Evolutionary conservation across 2,113 vertebrate species (phyloP).

Genomic region (Phaetusa simplex): DNA sequence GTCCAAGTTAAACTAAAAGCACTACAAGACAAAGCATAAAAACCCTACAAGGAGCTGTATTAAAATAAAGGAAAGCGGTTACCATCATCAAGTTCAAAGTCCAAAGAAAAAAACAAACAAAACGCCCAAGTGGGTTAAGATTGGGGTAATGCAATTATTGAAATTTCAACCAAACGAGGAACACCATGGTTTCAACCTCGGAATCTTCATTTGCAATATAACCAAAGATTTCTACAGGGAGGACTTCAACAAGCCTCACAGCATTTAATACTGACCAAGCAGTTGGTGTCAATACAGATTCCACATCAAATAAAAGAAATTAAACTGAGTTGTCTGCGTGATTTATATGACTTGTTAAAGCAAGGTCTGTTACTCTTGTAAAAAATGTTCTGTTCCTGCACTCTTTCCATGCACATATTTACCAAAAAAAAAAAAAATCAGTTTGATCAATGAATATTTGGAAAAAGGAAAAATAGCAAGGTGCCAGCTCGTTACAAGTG

Average conservation of each 20-base stretch:
- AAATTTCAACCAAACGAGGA: neutral
- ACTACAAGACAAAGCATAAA: neutral
- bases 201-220: neutral
- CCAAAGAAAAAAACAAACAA: neutral
- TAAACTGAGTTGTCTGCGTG: neutral
- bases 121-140: rapidly evolving
- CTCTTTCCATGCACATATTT: rapidly evolving
- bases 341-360: neutral
- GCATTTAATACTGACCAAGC: neutral
- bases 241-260: neutral
- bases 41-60: neutral
- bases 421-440: neutral
- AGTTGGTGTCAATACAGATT: rapidly evolving
- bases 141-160: rapidly evolving
- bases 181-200: neutral
- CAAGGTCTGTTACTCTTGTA: neutral
- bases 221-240: neutral
- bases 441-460: neutral
- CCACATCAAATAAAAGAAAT: neutral
- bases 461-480: rapidly evolving
- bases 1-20: neutral
- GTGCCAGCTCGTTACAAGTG: neutral
- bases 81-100: neutral
- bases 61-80: neutral
- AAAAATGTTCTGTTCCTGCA: neutral